phyloP scores from a whole-genome alignment of 2,113 vertebrate species.

The Chaetorhynchus papuensis region DNA sequence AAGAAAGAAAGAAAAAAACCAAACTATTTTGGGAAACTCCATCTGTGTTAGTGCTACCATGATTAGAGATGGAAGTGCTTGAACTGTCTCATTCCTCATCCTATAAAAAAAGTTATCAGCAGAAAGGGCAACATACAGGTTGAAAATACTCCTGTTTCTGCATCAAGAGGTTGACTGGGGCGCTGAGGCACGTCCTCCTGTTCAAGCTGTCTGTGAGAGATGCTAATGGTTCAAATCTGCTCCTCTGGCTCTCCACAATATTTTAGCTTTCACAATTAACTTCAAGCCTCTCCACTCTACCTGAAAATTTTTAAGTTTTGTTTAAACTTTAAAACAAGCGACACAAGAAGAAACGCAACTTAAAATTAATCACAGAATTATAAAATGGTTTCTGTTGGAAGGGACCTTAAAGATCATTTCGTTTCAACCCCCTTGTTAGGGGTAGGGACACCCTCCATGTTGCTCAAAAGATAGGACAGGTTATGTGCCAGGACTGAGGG shows the following conservation, averaged over 20 bases:
- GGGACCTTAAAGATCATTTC: neutral
- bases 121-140: neutral
- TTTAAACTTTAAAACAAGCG: neutral
- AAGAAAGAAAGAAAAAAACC: neutral
- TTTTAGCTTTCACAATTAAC: neutral
- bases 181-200: neutral
- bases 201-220: neutral
- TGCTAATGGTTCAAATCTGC: fast-evolving
- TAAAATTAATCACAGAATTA: neutral
- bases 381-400: neutral
- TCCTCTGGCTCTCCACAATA: neutral
- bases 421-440: neutral
- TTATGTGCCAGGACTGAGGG: neutral
- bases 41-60: neutral
- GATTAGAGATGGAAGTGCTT: neutral
- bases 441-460: neutral
- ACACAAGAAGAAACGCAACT: neutral
- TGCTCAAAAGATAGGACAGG: neutral
- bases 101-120: neutral
- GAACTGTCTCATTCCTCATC: neutral
- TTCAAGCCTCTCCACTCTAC: neutral
- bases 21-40: neutral
- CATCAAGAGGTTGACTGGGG: neutral
- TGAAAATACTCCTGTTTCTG: neutral
- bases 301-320: neutral